Percentiles rank a stretch among this genome's conserved stretches.
These are phyloP conservation scores for Tetranychus piercei DNA, from an alignment of 2,888 invertebrate genomes.

Conservation along the genomic window DNA sequence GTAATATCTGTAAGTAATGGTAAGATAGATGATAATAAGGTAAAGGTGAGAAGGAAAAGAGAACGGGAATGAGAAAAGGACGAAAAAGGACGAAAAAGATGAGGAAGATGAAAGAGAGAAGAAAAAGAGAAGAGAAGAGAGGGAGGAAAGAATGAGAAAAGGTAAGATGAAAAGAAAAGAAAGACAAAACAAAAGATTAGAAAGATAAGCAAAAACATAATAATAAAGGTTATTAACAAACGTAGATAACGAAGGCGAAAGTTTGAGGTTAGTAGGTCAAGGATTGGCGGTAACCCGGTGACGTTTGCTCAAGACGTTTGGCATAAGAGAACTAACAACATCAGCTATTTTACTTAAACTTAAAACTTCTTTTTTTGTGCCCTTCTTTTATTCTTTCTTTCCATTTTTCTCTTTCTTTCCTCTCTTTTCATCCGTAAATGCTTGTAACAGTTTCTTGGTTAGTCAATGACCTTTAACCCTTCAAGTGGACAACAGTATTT, in stretches of 20 bases:
- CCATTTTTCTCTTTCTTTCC: neutral
- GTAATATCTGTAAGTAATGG: conserved; percentile 50
- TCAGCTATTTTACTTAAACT: neutral
- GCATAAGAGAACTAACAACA: neutral
- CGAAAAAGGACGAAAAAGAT: neutral
- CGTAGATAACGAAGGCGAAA: neutral
- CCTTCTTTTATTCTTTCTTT: neutral
- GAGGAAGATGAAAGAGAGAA: neutral
- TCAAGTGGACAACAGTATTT: neutral
- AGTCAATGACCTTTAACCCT: neutral
- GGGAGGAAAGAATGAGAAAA: neutral
- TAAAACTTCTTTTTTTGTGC: neutral
- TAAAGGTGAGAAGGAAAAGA: neutral
- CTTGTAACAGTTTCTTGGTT: neutral
- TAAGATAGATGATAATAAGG: neutral
- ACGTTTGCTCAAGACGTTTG: conserved; percentile 3
- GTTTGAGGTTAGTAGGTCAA: neutral
- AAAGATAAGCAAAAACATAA: neutral
- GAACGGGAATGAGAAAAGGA: neutral
- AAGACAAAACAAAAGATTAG: conserved; percentile 3
- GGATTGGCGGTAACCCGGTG: neutral
- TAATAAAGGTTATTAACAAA: neutral
- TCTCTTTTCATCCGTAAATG: neutral
- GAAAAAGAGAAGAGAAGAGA: neutral
- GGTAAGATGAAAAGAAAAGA: neutral